Evolutionary conservation across 2,113 vertebrate species (phyloP).

Genomic region (Pedionomus torquatus): DNA sequence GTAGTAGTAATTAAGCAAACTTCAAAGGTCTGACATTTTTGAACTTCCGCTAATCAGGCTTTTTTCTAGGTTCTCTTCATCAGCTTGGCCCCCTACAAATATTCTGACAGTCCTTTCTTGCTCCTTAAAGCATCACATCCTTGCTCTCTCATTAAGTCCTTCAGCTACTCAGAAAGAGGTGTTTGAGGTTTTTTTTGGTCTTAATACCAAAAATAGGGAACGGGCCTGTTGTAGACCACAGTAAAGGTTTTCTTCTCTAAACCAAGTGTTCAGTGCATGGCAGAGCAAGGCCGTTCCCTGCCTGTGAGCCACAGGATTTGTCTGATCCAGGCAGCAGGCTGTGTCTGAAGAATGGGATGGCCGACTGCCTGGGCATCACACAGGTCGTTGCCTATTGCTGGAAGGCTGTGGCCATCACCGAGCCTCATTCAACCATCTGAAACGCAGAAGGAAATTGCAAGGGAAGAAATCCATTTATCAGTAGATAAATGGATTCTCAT

Average conservation of each 20-base stretch:
- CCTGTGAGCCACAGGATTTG: neutral
- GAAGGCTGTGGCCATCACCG: neutral
- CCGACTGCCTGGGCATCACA: neutral
- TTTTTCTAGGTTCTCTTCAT: neutral
- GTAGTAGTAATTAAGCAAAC: neutral
- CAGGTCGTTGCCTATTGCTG: neutral
- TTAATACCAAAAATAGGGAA: neutral
- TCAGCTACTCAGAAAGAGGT: neutral
- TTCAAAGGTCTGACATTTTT: neutral
- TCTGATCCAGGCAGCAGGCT: neutral
- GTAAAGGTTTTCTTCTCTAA: neutral
- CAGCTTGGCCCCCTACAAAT: neutral
- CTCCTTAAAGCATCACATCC: neutral
- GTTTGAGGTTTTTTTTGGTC: neutral
- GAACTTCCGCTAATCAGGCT: neutral
- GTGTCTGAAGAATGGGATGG: neutral
- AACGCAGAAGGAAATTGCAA: neutral
- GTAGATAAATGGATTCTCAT: neutral
- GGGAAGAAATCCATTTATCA: neutral
- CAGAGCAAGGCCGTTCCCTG: neutral
- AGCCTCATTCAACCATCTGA: neutral
- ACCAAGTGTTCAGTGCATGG: fast-evolving
- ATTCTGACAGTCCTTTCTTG: neutral
- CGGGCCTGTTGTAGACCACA: neutral
- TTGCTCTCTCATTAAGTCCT: neutral